These are phyloP conservation scores for Dyspetes luteomarginatus DNA, from an alignment of 2,888 invertebrate species.

Conservation along the genomic window DNA sequence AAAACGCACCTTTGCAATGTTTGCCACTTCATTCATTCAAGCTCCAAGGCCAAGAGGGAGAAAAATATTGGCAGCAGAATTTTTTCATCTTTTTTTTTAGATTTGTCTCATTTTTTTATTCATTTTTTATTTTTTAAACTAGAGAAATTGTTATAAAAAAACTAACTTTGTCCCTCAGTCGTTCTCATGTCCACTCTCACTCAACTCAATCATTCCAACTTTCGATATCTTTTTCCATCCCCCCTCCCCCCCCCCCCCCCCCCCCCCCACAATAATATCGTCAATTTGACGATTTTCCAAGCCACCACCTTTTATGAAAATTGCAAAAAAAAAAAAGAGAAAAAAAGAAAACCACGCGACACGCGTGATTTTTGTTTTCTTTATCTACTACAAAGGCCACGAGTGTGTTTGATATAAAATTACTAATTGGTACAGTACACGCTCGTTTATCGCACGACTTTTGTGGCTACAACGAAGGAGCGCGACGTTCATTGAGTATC, in stretches of 20 bases:
- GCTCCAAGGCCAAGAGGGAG: constrained; percentile 27
- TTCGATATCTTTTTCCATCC: constrained; percentile 46
- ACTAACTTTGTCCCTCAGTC: constrained; percentile 62
- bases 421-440: constrained; percentile 76
- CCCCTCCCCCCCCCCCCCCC: neutral
- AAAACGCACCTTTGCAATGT: constrained; percentile 12
- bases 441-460: too few species aligned
- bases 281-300: constrained; percentile 18
- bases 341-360: constrained; percentile 17
- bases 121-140: constrained; percentile 53
- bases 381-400: constrained; percentile 79
- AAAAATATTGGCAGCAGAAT: constrained; percentile 74
- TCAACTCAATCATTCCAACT: constrained; percentile 65
- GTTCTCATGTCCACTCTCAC: constrained; percentile 60
- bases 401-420: constrained; percentile 81
- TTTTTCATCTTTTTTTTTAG: constrained; percentile 35
- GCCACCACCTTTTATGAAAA: constrained; percentile 56
- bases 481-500: too few species aligned
- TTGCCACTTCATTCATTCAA: constrained; percentile 51
- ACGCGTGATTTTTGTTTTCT: constrained; percentile 3
- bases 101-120: constrained; percentile 35
- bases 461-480: too few species aligned
- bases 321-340: constrained; percentile 21
- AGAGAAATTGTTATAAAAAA: constrained; percentile 56
- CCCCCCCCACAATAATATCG: neutral